Conservation (phyloP, 2,113 vertebrate genomes). For the Pygoscelis adeliae region DNA sequence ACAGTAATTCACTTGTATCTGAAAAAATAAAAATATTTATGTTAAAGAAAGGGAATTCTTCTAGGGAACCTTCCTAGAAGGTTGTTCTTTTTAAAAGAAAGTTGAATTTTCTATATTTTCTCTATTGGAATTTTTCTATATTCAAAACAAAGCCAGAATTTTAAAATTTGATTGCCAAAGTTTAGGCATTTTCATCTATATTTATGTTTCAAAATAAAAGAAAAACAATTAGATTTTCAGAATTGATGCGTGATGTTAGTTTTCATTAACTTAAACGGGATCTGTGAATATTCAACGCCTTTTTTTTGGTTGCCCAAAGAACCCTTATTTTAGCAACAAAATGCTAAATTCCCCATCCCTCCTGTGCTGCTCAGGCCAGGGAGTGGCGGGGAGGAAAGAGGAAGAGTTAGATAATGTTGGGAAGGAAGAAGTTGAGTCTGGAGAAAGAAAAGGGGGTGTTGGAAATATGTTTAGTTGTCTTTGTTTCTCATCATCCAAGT, state of each 20-base stretch:
- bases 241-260: background rate
- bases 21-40: background rate
- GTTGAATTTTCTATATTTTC: background rate
- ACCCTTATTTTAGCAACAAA: background rate
- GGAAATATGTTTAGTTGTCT: background rate
- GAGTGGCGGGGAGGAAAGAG: background rate
- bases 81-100: background rate
- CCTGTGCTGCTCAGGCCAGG: background rate
- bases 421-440: background rate
- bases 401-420: background rate
- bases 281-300: background rate
- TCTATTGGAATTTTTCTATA: background rate
- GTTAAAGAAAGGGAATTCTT: background rate
- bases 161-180: background rate
- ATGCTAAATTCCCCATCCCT: background rate
- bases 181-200: background rate
- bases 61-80: background rate
- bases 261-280: background rate
- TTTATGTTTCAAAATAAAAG: background rate
- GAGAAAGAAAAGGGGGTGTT: background rate
- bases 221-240: background rate
- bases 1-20: background rate
- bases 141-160: background rate
- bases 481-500: background rate
- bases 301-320: background rate